phyloP scores from a whole-genome alignment of 1,140 invertebrate species.

The Maniola jurtina region DNA sequence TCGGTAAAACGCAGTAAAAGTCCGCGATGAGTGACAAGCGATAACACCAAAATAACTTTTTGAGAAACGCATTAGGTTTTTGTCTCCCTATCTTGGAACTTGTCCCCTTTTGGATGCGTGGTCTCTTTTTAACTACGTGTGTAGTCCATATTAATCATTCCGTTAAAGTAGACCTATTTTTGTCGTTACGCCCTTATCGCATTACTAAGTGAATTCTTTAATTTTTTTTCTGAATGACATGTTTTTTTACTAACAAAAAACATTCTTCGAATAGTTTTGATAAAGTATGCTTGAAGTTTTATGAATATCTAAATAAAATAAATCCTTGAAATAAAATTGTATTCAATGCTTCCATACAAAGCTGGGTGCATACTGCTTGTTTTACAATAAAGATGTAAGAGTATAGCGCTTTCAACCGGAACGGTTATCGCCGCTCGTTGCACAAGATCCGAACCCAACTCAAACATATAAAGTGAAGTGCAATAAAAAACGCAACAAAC shows the following conservation, averaged over 20 bases:
- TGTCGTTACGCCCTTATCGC: slow-evolving; percentile 28
- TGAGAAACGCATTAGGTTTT: slow-evolving; percentile 68
- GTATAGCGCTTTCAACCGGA: not conserved
- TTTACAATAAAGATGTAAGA: not conserved
- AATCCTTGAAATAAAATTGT: not conserved
- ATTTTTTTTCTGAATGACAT: slow-evolving; percentile 9
- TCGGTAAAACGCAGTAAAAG: slow-evolving; percentile 50
- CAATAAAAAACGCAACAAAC: slow-evolving; percentile 53
- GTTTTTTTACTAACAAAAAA: not conserved
- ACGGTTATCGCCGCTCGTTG: slow-evolving; percentile 16
- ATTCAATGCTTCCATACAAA: not conserved
- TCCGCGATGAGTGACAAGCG: slow-evolving; percentile 54
- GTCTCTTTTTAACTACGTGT: slow-evolving; percentile 34
- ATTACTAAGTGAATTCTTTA: slow-evolving; percentile 20
- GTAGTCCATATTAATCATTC: slow-evolving; percentile 40
- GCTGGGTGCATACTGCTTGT: not conserved
- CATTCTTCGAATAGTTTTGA: not conserved
- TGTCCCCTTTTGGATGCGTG: slow-evolving; percentile 31
- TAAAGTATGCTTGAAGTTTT: no score
- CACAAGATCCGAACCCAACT: slow-evolving; percentile 31
- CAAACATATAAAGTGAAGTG: slow-evolving; percentile 44
- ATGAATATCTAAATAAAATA: not conserved
- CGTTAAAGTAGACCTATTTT: slow-evolving; percentile 33
- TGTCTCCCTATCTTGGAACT: slow-evolving; percentile 41
- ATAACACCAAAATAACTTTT: slow-evolving; percentile 67